These are phyloP conservation scores for Crotalus helleri DNA, from an alignment of 2,113 vertebrate species.

Conservation along the genomic window DNA sequence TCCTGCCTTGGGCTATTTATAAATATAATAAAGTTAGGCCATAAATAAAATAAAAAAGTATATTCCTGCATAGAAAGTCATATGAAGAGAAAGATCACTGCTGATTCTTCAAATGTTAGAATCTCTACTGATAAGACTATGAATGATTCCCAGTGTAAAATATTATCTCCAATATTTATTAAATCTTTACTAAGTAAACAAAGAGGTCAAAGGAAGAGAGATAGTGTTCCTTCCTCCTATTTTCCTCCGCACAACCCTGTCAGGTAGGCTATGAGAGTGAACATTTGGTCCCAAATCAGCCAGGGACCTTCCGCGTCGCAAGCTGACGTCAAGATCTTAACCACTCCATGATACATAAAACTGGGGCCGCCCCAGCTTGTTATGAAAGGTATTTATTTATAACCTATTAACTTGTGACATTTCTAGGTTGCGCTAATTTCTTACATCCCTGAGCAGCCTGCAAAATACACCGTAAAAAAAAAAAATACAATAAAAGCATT, in stretches of 20 bases:
- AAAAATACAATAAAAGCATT: background rate
- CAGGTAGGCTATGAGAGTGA: background rate
- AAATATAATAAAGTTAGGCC: background rate
- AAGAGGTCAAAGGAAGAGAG: background rate
- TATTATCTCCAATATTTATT: background rate
- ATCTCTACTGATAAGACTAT: background rate
- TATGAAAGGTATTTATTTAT: background rate
- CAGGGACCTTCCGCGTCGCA: background rate
- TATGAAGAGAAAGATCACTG: background rate
- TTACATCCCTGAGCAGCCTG: background rate
- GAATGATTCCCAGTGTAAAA: background rate
- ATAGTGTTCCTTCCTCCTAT: background rate
- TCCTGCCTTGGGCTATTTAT: background rate
- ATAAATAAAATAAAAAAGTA: background rate
- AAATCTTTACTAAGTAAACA: background rate
- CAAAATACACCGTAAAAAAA: background rate
- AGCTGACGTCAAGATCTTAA: background rate
- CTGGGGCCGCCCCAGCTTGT: background rate
- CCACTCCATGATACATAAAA: background rate
- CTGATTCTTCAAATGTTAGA: background rate
- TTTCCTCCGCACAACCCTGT: background rate
- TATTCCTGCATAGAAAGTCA: background rate
- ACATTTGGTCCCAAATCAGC: background rate
- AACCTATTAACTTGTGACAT: background rate
- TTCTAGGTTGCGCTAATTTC: background rate